Percentiles rank a stretch among this genome's conserved stretches.
Evolutionary conservation across 1,140 invertebrate species (phyloP).

Genomic region (Gryllus bimaculatus): DNA sequence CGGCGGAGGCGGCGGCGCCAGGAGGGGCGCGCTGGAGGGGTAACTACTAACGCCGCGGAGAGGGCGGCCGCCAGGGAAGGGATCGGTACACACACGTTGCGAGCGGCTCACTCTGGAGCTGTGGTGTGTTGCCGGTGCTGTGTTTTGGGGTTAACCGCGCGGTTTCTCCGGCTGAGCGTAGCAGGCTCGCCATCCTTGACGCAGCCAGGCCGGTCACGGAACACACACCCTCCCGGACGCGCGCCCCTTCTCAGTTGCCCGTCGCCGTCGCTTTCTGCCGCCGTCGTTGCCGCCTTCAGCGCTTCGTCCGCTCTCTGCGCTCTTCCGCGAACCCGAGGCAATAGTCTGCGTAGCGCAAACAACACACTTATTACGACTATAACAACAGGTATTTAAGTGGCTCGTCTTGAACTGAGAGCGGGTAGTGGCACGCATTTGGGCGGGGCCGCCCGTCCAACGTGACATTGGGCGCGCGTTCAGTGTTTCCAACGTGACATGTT

Average conservation of each 20-base stretch:
- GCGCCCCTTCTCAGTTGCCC: background rate
- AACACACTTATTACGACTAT: background rate
- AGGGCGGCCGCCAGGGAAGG: background rate
- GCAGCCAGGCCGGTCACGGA: background rate
- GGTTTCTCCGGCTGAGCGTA: background rate
- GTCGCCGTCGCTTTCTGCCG: background rate
- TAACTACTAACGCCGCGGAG: background rate
- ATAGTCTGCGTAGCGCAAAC: background rate
- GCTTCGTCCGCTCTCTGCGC: background rate
- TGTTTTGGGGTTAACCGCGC: background rate
- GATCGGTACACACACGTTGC: conserved; percentile 2
- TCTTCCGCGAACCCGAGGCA: background rate
- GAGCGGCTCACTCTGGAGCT: background rate
- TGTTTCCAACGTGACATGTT: background rate
- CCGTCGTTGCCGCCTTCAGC: background rate
- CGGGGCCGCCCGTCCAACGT: too few species aligned
- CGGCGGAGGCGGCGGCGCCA: background rate
- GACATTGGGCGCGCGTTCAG: background rate
- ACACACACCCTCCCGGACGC: background rate
- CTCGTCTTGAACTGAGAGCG: background rate
- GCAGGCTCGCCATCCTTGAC: background rate
- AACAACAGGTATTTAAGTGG: background rate
- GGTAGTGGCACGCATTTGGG: background rate
- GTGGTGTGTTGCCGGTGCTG: background rate
- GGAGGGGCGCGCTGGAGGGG: background rate